Conservation (phyloP, 2,888 invertebrate genomes). For the Teinopalpus imperialis region DNA sequence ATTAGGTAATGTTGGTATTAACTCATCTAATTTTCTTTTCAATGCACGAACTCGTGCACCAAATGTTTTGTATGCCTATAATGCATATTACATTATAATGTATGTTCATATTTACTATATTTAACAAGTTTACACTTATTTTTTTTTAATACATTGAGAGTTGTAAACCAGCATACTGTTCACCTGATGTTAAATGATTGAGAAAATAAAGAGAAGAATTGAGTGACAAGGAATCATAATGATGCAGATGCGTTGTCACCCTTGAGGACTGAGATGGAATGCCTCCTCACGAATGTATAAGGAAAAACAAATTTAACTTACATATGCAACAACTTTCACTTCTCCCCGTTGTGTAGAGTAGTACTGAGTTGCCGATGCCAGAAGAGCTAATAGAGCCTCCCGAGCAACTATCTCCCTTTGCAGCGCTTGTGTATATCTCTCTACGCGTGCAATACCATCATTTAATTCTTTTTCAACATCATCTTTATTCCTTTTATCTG, state of each 20-base stretch:
- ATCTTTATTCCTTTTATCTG: slow-evolving; percentile 92
- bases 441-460: slow-evolving; percentile 89
- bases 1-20: slow-evolving; percentile 85
- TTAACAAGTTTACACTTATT: no score
- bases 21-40: slow-evolving; percentile 92
- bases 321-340: slow-evolving; percentile 97
- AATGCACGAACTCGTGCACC: slow-evolving; percentile 92
- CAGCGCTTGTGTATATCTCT: slow-evolving; percentile 90
- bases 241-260: no score
- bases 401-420: slow-evolving; percentile 92
- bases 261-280: no score
- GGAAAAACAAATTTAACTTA: no score
- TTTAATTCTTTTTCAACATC: slow-evolving; percentile 94
- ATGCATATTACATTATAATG: neutral
- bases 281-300: no score
- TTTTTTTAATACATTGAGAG: no score
- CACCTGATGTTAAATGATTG: no score
- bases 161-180: no score
- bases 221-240: no score
- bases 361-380: slow-evolving; percentile 92
- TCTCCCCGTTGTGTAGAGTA: slow-evolving; percentile 95
- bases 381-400: slow-evolving; percentile 87
- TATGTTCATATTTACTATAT: no score
- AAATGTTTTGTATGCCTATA: slow-evolving; percentile 96
- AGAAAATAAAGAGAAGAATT: no score